These are phyloP conservation scores for Sphinx pinastri DNA, from an alignment of 2,888 invertebrate genomes.

Conservation along the genomic window DNA sequence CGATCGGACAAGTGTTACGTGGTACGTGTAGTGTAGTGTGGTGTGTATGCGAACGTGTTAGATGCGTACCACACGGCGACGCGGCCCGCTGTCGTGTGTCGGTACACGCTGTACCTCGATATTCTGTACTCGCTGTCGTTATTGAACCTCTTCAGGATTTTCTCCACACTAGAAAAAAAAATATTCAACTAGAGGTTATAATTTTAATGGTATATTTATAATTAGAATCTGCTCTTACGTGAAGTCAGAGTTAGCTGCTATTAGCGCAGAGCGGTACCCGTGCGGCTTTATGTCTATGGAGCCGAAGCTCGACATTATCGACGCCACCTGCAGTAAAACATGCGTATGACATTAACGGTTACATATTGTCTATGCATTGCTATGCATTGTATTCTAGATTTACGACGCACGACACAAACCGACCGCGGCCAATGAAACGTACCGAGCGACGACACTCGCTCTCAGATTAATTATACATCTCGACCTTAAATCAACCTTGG, in stretches of 20 bases:
- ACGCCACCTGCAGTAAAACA: conserved; percentile 74
- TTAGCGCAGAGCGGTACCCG: conserved; percentile 79
- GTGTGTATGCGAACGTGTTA: neutral
- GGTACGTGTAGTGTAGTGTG: conserved; percentile 1
- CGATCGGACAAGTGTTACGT: conserved; percentile 10
- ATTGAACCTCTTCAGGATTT: conserved; percentile 62
- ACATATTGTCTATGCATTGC: conserved; percentile 42
- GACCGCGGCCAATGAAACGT: conserved; percentile 54
- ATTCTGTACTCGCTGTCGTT: conserved; percentile 64
- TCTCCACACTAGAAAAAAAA: conserved; percentile 61
- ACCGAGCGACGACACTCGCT: conserved; percentile 59
- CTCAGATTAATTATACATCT: conserved; percentile 63
- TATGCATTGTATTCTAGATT: conserved; percentile 51
- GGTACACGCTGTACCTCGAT: conserved; percentile 57
- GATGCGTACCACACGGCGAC: conserved; percentile 64
- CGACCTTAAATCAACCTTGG: conserved; percentile 83
- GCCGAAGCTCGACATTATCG: conserved; percentile 84
- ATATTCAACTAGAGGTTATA: neutral
- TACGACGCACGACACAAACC: conserved; percentile 41
- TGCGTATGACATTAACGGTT: conserved; percentile 32
- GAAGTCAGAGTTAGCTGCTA: conserved; percentile 84
- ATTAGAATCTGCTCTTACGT: conserved; percentile 74
- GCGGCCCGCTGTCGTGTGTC: conserved; percentile 54
- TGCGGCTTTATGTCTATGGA: conserved; percentile 85
- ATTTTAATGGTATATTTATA: neutral